Base-by-base conservation (phyloP, 2,797 vertebrate genomes). In the Clarias laeviceps region DNA sequence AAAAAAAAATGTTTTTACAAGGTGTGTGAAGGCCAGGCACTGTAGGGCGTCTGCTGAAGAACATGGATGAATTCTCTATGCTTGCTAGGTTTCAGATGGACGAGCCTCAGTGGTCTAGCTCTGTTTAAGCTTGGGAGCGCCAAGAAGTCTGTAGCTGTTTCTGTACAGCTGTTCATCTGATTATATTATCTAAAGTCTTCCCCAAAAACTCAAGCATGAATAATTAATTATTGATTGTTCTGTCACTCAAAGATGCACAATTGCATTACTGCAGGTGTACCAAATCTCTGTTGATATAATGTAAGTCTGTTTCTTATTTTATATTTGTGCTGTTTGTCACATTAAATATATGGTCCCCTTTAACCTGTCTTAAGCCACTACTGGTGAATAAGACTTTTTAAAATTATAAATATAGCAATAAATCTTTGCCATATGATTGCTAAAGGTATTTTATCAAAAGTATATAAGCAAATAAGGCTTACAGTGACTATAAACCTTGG, bases 1-100 rank as follows among this genome's bases (percentile, higher is more conserved):
- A 94, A 94, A 94, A 95, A 95, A 94, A 92, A 93, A 64, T 97
- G 94, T 97, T 98, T 97, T 98, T 96, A 97, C 96, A 97, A 96
- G 95, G 90, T 7, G 91, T 94, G 95, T 93, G 93, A 92, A 95
- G 96, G 94, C 89, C 91, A 81, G 87, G 80, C 92, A 22, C 93
- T 86, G 90, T 91, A 93, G 94, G 94, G 93, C 92, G 93, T 93
- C 92, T 90, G 88, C 90, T 88, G 88, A 86, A 89, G 88, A 91
- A 92, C 91, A 90, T 88, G 90, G 80, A 82, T 90, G 87, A 91
- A 89, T 88, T 92, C 91, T 92, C 90, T 72, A 50, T 92, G 88
- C 90, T 91, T 89, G 92, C 92, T 94, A 90, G 90, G 90, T 86
- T 94, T 94, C 93, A 93, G 93, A 92, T 94, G 92, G 92, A 91